Percentiles rank a stretch among this genome's conserved stretches.
Evolutionary conservation across 1,140 invertebrate species (phyloP).

Genomic region (Musca domestica): DNA sequence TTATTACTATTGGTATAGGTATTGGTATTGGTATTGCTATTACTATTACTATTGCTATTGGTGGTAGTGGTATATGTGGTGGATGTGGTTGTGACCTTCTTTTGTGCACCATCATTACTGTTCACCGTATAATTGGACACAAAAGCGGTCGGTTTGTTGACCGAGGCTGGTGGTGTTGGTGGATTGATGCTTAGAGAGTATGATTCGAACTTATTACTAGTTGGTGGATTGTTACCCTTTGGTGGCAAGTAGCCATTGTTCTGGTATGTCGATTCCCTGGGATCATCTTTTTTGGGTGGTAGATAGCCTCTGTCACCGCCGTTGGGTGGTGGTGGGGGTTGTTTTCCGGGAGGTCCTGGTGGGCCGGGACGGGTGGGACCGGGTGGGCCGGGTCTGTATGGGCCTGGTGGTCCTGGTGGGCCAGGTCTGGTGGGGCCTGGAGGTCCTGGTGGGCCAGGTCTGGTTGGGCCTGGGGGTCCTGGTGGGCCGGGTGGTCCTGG

Average conservation of each 20-base stretch:
- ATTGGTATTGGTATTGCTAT: background rate
- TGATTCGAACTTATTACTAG: no score
- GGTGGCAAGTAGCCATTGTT: slow-evolving; percentile 50
- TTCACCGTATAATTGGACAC: slow-evolving; percentile 41
- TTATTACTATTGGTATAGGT: no score
- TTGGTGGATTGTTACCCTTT: no score
- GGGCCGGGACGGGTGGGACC: slow-evolving; percentile 19
- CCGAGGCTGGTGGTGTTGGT: slow-evolving; percentile 25
- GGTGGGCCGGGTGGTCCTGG: slow-evolving; percentile 33
- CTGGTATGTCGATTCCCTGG: slow-evolving; percentile 44
- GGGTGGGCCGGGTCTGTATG: no score
- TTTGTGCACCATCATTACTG: slow-evolving; percentile 43
- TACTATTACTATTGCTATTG: slow-evolving; percentile 21
- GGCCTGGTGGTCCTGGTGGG: slow-evolving; percentile 27
- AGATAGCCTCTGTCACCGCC: slow-evolving; percentile 1
- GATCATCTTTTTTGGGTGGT: slow-evolving; percentile 32
- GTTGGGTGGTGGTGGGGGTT: slow-evolving; percentile 3
- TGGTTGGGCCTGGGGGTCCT: slow-evolving; percentile 32
- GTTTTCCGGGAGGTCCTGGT: slow-evolving; percentile 24
- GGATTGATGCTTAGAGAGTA: no score
- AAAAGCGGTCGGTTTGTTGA: slow-evolving; percentile 28
- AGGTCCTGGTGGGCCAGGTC: slow-evolving; percentile 31
- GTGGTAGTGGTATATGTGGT: slow-evolving; percentile 23
- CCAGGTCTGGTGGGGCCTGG: slow-evolving; percentile 26
- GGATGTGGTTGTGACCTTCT: slow-evolving; percentile 33